Evolutionary conservation across 2,113 vertebrate species (phyloP).

Genomic region (human (Homo sapiens)): DNA sequence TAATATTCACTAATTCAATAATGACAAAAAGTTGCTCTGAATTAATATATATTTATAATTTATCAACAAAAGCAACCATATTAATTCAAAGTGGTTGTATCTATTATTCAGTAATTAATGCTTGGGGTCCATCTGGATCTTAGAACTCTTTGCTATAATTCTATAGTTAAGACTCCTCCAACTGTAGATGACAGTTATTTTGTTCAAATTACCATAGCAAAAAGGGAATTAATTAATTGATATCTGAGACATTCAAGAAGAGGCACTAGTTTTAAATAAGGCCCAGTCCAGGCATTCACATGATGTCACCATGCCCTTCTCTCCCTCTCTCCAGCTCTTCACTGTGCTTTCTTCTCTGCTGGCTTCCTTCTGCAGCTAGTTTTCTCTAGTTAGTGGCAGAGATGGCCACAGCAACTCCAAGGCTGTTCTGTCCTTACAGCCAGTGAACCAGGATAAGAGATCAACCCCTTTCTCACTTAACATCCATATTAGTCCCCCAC

Average conservation of each 20-base stretch:
- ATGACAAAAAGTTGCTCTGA: constrained; percentile 20
- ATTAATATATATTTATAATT: constrained; percentile 23
- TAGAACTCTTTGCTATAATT: constrained; percentile 29
- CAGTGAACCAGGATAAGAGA: neutral
- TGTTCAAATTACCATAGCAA: neutral
- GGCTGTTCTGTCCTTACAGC: neutral
- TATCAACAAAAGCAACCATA: constrained; percentile 34
- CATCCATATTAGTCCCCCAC: neutral
- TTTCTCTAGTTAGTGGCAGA: neutral
- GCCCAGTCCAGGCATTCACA: neutral
- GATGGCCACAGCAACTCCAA: neutral
- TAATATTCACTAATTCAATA: constrained; percentile 36
- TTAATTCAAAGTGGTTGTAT: constrained; percentile 35
- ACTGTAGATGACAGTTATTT: neutral
- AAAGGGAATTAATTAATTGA: neutral
- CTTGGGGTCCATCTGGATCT: neutral
- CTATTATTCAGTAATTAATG: constrained; percentile 19
- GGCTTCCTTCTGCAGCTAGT: neutral
- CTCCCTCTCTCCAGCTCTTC: neutral
- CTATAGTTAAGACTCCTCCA: constrained; percentile 9
- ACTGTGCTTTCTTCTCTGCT: neutral
- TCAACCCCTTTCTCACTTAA: neutral
- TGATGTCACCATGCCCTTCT: neutral
- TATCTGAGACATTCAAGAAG: neutral
- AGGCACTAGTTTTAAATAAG: neutral